phyloP scores from a whole-genome alignment of 2,113 vertebrate species.

The Stercorarius parasiticus region DNA sequence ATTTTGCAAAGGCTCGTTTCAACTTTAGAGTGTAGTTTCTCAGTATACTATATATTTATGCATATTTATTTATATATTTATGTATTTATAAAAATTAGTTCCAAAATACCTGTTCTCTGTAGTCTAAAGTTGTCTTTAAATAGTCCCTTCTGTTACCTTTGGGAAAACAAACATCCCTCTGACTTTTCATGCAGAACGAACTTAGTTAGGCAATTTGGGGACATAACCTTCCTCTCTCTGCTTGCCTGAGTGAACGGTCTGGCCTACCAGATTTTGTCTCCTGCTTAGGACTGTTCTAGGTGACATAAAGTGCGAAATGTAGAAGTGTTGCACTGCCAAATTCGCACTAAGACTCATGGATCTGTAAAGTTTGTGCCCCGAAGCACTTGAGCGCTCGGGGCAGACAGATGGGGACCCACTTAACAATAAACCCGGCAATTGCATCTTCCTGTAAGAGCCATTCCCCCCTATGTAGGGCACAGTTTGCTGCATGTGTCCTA shows the following conservation, averaged over 20 bases:
- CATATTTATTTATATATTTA: not conserved
- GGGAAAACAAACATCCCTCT: not conserved
- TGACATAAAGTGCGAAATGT: not conserved
- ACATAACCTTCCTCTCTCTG: not conserved
- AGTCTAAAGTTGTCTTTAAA: not conserved
- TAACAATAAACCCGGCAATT: not conserved
- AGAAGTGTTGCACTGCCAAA: not conserved
- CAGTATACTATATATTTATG: not conserved
- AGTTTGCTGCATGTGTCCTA: not conserved
- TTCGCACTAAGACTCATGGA: accelerated
- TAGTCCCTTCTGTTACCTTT: not conserved
- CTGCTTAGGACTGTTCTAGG: not conserved
- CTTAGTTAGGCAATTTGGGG: not conserved
- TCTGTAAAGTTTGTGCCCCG: not conserved
- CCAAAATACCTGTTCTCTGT: not conserved
- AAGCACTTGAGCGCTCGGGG: not conserved
- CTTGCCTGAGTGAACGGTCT: not conserved
- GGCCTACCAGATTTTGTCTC: not conserved
- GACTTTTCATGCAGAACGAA: not conserved
- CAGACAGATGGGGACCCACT: conserved; percentile 1
- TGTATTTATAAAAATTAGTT: not conserved
- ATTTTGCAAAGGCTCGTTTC: not conserved
- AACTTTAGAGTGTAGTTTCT: not conserved
- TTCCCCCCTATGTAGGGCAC: not conserved
- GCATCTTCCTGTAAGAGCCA: not conserved